Base-by-base conservation (phyloP, 2,797 vertebrate genomes). In the Falco concolor region DNA sequence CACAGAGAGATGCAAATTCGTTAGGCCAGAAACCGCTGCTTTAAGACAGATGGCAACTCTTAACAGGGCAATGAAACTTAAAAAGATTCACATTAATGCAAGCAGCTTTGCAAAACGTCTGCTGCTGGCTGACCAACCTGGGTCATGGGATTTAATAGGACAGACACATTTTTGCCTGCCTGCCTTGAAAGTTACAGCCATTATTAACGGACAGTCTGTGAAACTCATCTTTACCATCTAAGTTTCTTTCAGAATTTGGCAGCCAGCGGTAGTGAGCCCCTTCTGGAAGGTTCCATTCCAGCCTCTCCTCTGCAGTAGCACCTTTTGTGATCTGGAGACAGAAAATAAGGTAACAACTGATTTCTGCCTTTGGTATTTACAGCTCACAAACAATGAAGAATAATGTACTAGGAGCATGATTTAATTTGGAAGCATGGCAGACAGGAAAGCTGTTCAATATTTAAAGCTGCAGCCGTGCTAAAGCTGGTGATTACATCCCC, bases 271-370 rank as follows among this genome's bases (percentile, higher is more conserved):
- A 99, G 20, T 60, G 7, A 18, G 98, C 98, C 19, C 97, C 97
- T 79, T 81, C 84, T 15, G 98, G 97, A 95, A 99, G 98, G 91
- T 97, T 98, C 99, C 99, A 99, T 36, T 98, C 98, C 65, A 97
- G 97, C 67, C 98, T 98, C 97, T 99, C 99, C 10, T 98, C 98
- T 8, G 97, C 94, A 18, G 98, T 98, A 75, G 98, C 99, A 72
- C 98, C 99, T 97, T 99, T 99, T 96, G 98, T 98, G 98, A 99
- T 99, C 99, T 99, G 96, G 44, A 95, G 83, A 95, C 56, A 70
- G 50, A 93, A 50, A 85, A 42, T 47, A 68, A 82, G 63, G 47
- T 19, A 65, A 93, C 1, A 9, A 64, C 34, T 82, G 61, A 89
- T 89, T 87, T 85, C 22, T 91, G 89, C 56, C 38, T 59, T 73